Conservation (phyloP, 2,797 vertebrate genomes). For the Gastrophryne carolinensis region DNA sequence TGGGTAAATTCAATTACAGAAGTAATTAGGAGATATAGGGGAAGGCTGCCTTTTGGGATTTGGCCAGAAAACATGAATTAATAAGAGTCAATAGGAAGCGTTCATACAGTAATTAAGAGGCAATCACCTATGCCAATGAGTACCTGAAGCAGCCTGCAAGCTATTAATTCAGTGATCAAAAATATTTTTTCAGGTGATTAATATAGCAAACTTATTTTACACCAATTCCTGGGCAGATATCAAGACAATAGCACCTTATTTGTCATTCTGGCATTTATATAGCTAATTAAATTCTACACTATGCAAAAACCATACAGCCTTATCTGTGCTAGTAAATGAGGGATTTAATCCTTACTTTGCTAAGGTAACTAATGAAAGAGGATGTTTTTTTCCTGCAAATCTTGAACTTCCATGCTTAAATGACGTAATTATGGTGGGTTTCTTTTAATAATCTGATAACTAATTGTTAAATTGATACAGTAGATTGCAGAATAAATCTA, state of each 20-base stretch:
- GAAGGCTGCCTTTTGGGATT: constrained; percentile 92
- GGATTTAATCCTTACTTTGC: constrained; percentile 63
- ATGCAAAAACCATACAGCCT: constrained; percentile 79
- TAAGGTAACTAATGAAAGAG: constrained; percentile 60
- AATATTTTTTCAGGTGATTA: constrained; percentile 99
- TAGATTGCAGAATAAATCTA: too few relatives aligned
- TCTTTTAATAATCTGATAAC: not conserved
- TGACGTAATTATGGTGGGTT: not conserved
- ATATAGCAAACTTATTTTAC: constrained; percentile 99
- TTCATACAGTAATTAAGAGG: constrained; percentile 99
- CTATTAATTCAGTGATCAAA: constrained; percentile 99
- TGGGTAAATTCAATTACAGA: constrained; percentile 99
- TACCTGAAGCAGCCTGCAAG: constrained; percentile 89
- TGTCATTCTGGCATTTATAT: constrained; percentile 96
- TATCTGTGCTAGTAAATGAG: constrained; percentile 79
- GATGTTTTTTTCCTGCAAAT: too few relatives aligned
- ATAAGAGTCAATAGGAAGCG: constrained; percentile 94
- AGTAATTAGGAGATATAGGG: constrained; percentile 99
- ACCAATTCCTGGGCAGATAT: constrained; percentile 98
- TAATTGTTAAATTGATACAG: too few relatives aligned
- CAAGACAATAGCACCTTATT: constrained; percentile 96
- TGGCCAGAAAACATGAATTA: constrained; percentile 98
- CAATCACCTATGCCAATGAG: constrained; percentile 99
- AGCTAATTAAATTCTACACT: constrained; percentile 99
- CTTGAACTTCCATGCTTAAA: constrained; percentile 15